Evolutionary conservation across 2,113 vertebrate genomes (phyloP).

Genomic region (Tachuris rubrigastra): DNA sequence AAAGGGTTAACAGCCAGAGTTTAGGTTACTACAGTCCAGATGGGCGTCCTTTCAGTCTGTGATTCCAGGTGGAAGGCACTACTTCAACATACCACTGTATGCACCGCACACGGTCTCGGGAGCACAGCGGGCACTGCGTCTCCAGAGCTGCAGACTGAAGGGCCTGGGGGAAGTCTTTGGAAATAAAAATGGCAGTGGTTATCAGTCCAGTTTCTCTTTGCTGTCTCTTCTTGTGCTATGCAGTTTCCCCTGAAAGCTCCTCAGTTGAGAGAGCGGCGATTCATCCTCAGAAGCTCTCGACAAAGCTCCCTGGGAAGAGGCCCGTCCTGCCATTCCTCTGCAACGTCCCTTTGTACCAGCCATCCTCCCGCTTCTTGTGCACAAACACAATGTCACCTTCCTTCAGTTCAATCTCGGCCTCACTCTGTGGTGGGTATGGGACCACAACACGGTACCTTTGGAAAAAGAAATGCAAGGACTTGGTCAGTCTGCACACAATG

Average conservation of each 20-base stretch:
- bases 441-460: slow-evolving; percentile 93
- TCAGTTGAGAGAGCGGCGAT: not conserved
- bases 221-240: slow-evolving; percentile 59
- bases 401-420: slow-evolving; percentile 96
- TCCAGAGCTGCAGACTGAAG: slow-evolving; percentile 54
- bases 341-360: slow-evolving; percentile 98
- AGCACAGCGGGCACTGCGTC: not conserved
- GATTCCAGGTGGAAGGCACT: slow-evolving; percentile 71
- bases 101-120: not conserved
- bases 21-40: slow-evolving; percentile 44
- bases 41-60: slow-evolving; percentile 50
- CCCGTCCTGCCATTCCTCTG: slow-evolving; percentile 95
- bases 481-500: not conserved
- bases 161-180: slow-evolving; percentile 61
- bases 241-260: slow-evolving; percentile 43
- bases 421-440: slow-evolving; percentile 94
- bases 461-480: not conserved
- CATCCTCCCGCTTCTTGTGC: slow-evolving; percentile 95
- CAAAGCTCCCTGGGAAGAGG: slow-evolving; percentile 97
- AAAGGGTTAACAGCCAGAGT: slow-evolving; percentile 56
- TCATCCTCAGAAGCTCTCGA: slow-evolving; percentile 90
- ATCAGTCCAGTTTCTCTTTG: slow-evolving; percentile 48
- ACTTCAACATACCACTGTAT: slow-evolving; percentile 64
- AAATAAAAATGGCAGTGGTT: slow-evolving; percentile 72
- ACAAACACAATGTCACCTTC: slow-evolving; percentile 97